Evolutionary conservation across 92 coral and sea anemone genomes (phyloP).

Genomic region (Porites cylindrica): DNA sequence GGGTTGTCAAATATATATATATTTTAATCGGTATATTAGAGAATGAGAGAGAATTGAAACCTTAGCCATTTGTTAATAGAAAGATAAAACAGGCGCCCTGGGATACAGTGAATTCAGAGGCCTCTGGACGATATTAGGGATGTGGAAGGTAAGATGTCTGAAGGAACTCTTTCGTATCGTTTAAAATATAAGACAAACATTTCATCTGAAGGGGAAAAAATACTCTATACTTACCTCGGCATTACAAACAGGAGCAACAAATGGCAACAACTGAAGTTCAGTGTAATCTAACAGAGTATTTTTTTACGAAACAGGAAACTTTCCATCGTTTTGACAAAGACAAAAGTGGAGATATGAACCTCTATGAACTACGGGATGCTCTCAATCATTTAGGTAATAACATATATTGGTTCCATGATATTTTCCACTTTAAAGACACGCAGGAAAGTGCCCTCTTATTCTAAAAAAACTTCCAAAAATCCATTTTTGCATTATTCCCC

Average conservation of each 20-base stretch:
- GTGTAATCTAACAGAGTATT: too few relatives aligned
- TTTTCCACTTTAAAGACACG: too few relatives aligned
- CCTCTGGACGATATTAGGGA: conserved; percentile 67
- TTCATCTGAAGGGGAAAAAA: too few relatives aligned
- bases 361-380: conserved; percentile 82
- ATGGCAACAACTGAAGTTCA: too few relatives aligned
- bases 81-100: conserved; percentile 85
- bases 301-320: conserved; percentile 48
- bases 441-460: too few relatives aligned
- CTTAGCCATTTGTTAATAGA: conserved; percentile 45
- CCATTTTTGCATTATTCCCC: too few relatives aligned
- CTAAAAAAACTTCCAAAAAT: too few relatives aligned
- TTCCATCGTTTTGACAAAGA: conserved; percentile 78
- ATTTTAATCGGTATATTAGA: neutral
- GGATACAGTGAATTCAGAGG: conserved; percentile 87
- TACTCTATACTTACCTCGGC: too few relatives aligned
- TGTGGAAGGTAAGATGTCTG: conserved; percentile 75
- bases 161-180: neutral
- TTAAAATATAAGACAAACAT: too few relatives aligned
- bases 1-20: too few relatives aligned
- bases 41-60: neutral
- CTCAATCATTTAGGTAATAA: conserved; percentile 72
- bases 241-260: too few relatives aligned
- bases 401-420: too few relatives aligned
- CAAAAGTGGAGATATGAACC: conserved; percentile 87